phyloP scores from a whole-genome alignment of 2,113 vertebrate species.

The Tragelaphus scriptus region DNA sequence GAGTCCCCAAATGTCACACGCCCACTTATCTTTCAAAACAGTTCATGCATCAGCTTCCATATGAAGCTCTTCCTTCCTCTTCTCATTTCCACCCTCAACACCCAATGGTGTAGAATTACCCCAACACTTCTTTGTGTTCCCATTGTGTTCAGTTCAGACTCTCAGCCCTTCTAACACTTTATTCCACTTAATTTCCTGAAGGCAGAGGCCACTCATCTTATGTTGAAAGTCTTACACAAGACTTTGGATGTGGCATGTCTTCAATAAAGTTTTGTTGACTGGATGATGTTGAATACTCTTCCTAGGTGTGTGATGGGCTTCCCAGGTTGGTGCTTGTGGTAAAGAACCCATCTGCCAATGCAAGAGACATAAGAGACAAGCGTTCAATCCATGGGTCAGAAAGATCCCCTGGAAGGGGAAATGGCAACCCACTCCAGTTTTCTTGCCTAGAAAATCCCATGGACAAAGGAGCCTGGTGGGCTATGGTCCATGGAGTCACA shows the following conservation, averaged over 20 bases:
- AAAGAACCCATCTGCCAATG: background rate
- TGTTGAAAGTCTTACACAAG: background rate
- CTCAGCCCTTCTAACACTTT: background rate
- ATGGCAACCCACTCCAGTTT: background rate
- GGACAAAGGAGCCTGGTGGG: background rate
- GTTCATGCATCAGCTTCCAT: background rate
- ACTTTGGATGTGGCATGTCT: background rate
- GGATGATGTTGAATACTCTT: background rate
- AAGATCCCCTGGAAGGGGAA: background rate
- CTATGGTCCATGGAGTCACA: background rate
- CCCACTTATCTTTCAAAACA: background rate
- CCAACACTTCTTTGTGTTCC: too few species aligned
- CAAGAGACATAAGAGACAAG: background rate
- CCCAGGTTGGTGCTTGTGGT: background rate
- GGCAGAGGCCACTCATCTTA: background rate
- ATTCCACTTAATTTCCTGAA: background rate
- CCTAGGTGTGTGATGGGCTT: background rate
- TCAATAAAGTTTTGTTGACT: background rate
- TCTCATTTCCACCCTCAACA: background rate
- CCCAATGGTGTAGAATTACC: background rate
- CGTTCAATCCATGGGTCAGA: background rate
- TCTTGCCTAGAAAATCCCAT: background rate
- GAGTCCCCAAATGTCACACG: fast-evolving
- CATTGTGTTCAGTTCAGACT: background rate
- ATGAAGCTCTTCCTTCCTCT: background rate